A percentile compares a stretch with the other conserved stretches of the same genome.
Evolutionary conservation across 2,113 vertebrate species (phyloP).

Genomic region (Lipotes vexillifer): DNA sequence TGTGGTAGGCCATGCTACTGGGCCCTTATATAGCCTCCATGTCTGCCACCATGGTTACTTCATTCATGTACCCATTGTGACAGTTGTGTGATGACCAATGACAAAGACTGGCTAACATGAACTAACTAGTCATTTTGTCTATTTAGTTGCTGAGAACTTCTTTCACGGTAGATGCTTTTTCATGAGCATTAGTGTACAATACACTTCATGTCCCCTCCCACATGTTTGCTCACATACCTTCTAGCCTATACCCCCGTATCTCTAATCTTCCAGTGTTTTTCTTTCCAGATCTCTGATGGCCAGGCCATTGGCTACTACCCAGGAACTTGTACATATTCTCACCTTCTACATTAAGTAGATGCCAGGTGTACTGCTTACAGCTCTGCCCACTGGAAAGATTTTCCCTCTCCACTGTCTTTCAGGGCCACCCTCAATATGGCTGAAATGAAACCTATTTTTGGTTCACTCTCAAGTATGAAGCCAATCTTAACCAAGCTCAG

Average conservation of each 20-base stretch:
- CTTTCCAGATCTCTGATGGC: not conserved
- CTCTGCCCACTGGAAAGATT: not conserved
- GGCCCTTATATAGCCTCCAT: too few species aligned
- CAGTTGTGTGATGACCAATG: not conserved
- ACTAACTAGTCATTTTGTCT: not conserved
- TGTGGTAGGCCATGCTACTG: not conserved
- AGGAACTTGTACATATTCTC: not conserved
- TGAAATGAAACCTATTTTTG: not conserved
- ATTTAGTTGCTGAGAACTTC: not conserved
- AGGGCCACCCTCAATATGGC: not conserved
- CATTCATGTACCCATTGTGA: not conserved
- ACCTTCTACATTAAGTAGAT: not conserved
- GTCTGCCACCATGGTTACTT: not conserved
- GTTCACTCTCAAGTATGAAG: not conserved
- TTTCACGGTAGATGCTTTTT: not conserved
- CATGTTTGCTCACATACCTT: not conserved
- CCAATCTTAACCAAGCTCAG: not conserved
- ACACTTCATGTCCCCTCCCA: not conserved
- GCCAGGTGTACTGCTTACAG: not conserved
- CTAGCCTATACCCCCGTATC: not conserved
- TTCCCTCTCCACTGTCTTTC: not conserved
- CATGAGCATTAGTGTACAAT: not conserved
- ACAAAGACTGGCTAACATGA: not conserved
- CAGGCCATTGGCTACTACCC: not conserved
- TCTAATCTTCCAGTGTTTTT: not conserved